These are phyloP conservation scores for Phrynocephalus vlangalii DNA, from an alignment of 2,797 vertebrate genomes.

Conservation along the genomic window DNA sequence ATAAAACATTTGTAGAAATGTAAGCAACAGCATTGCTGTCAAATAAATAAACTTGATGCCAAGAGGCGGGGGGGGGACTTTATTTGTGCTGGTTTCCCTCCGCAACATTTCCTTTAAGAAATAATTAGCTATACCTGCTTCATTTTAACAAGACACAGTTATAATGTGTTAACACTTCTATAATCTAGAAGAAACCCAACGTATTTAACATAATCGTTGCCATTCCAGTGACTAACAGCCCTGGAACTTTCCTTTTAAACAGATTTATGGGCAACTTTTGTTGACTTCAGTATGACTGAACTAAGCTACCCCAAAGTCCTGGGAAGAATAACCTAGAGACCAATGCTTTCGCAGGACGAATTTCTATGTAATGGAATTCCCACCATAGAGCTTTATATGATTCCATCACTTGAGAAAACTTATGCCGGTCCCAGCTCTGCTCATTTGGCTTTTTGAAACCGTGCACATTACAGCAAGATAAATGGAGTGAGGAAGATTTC, in stretches of 20 bases:
- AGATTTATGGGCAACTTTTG: background rate
- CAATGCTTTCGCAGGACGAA: background rate
- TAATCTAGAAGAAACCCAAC: background rate
- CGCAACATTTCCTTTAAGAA: conserved; percentile 81
- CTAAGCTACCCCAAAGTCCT: background rate
- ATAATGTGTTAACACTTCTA: no score
- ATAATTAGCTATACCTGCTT: conserved; percentile 70
- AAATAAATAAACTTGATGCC: conserved; percentile 85
- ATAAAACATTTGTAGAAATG: conserved; percentile 87
- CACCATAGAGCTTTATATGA: background rate
- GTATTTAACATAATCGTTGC: background rate
- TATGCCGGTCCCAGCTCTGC: no score
- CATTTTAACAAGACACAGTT: background rate
- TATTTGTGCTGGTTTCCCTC: conserved; percentile 73
- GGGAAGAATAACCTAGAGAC: background rate
- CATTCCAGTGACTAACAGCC: background rate
- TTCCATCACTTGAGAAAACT: background rate
- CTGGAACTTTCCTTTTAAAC: background rate
- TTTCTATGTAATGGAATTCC: background rate
- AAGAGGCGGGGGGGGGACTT: conserved; percentile 66
- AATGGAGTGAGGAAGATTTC: no score
- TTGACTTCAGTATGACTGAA: background rate
- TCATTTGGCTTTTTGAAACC: no score
- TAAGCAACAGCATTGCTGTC: conserved; percentile 83
- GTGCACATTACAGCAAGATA: no score